Evolutionary conservation across 2,888 invertebrate species (phyloP).

Genomic region (Sinodicranocentrus sp.): DNA sequence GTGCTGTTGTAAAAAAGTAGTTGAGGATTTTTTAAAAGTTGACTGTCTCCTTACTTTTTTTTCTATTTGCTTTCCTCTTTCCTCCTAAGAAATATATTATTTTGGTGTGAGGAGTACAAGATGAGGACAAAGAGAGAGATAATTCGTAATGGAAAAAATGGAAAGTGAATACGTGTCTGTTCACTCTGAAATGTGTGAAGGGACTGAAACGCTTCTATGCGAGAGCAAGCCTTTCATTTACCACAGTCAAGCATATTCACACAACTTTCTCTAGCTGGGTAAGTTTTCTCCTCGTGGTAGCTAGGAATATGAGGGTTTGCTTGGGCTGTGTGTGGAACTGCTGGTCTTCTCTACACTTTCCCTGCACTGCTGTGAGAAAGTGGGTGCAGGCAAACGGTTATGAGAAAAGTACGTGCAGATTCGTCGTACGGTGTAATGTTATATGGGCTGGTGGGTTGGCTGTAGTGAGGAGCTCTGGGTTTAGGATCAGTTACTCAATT

Average conservation of each 20-base stretch:
- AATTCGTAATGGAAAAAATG: constrained; percentile 20
- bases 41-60: constrained; percentile 30
- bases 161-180: constrained; percentile 45
- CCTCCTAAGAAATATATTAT: constrained; percentile 20
- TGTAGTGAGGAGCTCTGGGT: too few relatives aligned
- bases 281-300: background rate
- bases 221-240: constrained; percentile 41
- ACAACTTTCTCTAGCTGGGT: constrained; percentile 4
- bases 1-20: constrained; percentile 33
- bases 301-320: background rate
- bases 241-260: background rate
- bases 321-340: background rate
- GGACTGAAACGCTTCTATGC: constrained; percentile 49
- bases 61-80: constrained; percentile 17
- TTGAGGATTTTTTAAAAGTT: constrained; percentile 45
- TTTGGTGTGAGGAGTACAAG: background rate
- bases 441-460: too few relatives aligned
- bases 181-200: constrained; percentile 59
- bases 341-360: background rate
- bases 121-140: constrained; percentile 20
- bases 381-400: too few relatives aligned
- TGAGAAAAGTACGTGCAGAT: too few relatives aligned
- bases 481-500: too few relatives aligned
- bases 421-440: too few relatives aligned
- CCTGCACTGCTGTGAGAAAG: too few relatives aligned